A percentile compares a stretch with the other conserved stretches of the same genome.
Evolutionary conservation across 2,888 invertebrate species (phyloP).

Genomic region (Tholera decimalis): DNA sequence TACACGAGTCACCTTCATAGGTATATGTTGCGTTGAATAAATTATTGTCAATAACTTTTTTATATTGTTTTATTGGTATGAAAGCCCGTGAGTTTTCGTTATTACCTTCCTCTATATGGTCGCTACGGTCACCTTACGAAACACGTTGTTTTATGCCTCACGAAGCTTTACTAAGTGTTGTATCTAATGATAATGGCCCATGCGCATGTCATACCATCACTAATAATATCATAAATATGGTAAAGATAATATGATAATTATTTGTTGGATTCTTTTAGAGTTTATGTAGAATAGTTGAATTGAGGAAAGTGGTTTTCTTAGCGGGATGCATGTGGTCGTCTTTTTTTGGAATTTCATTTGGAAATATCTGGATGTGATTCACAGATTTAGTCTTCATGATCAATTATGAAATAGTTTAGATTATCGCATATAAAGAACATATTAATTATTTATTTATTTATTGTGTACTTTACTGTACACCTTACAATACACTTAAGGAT

Average conservation of each 20-base stretch:
- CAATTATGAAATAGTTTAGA: background rate
- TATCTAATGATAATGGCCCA: conserved; percentile 72
- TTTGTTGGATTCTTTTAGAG: conserved; percentile 48
- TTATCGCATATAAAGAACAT: background rate
- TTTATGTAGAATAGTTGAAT: conserved; percentile 49
- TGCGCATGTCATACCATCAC: conserved; percentile 64
- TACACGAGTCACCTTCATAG: conserved; percentile 1
- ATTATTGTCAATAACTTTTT: conserved; percentile 87
- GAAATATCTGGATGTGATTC: background rate
- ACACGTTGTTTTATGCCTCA: conserved; percentile 71
- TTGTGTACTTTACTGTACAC: too few species aligned
- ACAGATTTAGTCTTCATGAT: background rate
- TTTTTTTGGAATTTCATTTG: conserved; percentile 13
- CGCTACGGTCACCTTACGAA: conserved; percentile 74
- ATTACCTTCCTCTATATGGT: conserved; percentile 75
- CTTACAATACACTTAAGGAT: too few species aligned
- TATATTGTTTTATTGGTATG: conserved; percentile 89
- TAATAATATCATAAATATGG: conserved; percentile 67
- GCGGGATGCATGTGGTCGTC: conserved; percentile 31
- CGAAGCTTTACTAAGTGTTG: conserved; percentile 71
- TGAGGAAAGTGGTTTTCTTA: conserved; percentile 52
- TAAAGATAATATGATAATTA: conserved; percentile 66
- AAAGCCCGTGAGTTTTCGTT: conserved; percentile 83
- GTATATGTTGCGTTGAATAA: conserved; percentile 74
- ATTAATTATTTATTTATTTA: background rate